phyloP scores from a whole-genome alignment of 1,140 invertebrate species.

The Macrobrachium rosenbergii region DNA sequence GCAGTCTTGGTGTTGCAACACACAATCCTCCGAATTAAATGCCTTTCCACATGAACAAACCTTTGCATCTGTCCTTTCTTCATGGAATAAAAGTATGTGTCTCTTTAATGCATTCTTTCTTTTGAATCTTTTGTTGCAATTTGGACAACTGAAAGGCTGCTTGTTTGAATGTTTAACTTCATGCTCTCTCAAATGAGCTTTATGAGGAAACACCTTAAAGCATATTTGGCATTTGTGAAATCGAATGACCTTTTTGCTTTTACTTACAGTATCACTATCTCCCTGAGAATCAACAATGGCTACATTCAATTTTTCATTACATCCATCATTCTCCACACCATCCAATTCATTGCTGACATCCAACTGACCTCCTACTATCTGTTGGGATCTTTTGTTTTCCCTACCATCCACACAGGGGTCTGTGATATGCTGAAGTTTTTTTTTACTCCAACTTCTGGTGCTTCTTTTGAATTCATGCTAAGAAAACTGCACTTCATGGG shows the following conservation, averaged over 20 bases:
- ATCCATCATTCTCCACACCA: constrained; percentile 9
- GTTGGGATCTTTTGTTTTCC: background rate
- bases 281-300: background rate
- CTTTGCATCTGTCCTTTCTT: constrained; percentile 4
- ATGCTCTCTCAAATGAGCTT: constrained; percentile 51
- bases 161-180: constrained; percentile 40
- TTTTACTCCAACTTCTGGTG: constrained; percentile 31
- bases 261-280: background rate
- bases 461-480: no score
- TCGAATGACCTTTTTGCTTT: constrained; percentile 13
- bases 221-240: constrained; percentile 38
- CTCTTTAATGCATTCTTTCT: constrained; percentile 52
- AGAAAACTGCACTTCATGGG: no score
- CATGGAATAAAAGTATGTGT: constrained; percentile 40
- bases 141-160: constrained; percentile 26
- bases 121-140: constrained; percentile 42
- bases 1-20: constrained; percentile 40
- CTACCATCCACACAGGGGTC: no score
- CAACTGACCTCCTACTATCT: background rate
- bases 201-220: constrained; percentile 35
- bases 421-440: constrained; percentile 50
- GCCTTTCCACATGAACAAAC: constrained; percentile 36
- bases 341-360: no score
- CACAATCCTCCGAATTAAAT: constrained; percentile 31
- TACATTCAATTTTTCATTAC: background rate